Base-by-base conservation (phyloP, 1,140 invertebrate species). In the Zaprionus camerounensis region DNA sequence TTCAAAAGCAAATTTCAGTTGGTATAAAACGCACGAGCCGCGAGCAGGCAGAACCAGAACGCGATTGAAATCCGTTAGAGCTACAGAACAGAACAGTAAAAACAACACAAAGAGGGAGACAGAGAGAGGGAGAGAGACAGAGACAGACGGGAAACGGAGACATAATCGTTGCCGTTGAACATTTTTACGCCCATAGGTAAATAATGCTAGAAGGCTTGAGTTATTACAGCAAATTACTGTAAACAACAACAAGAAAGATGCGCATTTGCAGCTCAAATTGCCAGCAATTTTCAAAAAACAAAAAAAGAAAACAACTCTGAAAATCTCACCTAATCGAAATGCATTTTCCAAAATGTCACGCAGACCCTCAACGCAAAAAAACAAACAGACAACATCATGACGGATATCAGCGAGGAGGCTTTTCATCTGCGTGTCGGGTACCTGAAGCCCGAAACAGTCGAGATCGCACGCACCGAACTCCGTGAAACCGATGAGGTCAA, bases 401-500 rank as follows among this genome's bases (percentile, higher is more conserved):
- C 67, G 24, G 81, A 85, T 55, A 90, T 83, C 62, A 84, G 74
- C 65, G 88, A 92, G 63, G 91, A 92, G 80, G 88, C 91, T 13
- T 92, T 92, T 44, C 79, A 92, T 80, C 67, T 92, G 41, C 91
- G 91, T 3, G 22, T 87, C 5, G 87, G 81, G 49, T 92, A 82
- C 71, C n/a, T 91, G 15, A 84, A 74, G 59, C 92, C 91, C 9
- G 94, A 94, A 66, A 93, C 94, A 1, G 91, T 93, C 78, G 94
- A 93, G 17, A 78, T 96, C 1, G 96, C 96, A 5, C 94, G 94
- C 62, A 94, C 94, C 49, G 96, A 97, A 80, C 92, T 96, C 1
- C 92, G 96, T 24, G 96, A 97, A 92, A 96, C 95, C 1, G 95
- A 96, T 0, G 96, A 96, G 82, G 94, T 95, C 61, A 94, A 95